Conservation (phyloP, 1,140 invertebrate species). For the Tetramorium simillimum region DNA sequence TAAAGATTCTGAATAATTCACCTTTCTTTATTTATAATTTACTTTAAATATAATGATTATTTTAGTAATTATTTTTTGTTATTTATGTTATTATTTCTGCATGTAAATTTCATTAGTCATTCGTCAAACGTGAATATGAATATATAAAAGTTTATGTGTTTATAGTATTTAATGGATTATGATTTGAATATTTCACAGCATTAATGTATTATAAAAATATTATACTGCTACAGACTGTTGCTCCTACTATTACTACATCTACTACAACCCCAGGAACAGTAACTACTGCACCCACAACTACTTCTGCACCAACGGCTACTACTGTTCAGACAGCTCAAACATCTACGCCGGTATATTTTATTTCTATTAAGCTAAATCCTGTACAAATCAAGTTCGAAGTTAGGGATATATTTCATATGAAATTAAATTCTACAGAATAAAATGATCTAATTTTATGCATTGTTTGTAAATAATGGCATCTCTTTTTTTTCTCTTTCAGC, state of each 20-base stretch:
- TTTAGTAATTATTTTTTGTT: slow-evolving; percentile 11
- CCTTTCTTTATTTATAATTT: not conserved
- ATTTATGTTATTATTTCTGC: slow-evolving; percentile 21
- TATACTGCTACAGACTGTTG: slow-evolving; percentile 78
- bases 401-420: slow-evolving; percentile 45
- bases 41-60: not conserved
- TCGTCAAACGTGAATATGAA: not conserved
- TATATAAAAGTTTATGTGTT: not conserved
- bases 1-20: not conserved
- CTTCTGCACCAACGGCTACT: slow-evolving; percentile 68
- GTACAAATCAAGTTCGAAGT: not conserved
- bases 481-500: slow-evolving; percentile 77
- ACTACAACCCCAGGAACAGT: slow-evolving; percentile 77
- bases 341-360: slow-evolving; percentile 77
- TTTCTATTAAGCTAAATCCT: not conserved
- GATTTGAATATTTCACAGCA: not conserved
- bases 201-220: slow-evolving; percentile 6
- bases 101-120: not conserved
- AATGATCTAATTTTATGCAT: slow-evolving; percentile 10
- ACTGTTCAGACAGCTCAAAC: slow-evolving; percentile 78
- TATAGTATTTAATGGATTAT: slow-evolving; percentile 15
- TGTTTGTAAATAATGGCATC: not conserved
- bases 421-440: slow-evolving; percentile 32
- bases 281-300: slow-evolving; percentile 76
- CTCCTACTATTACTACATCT: slow-evolving; percentile 79